Base-by-base conservation (phyloP, 2,113 vertebrate species). In the Pomatorhinus ruficollis region DNA sequence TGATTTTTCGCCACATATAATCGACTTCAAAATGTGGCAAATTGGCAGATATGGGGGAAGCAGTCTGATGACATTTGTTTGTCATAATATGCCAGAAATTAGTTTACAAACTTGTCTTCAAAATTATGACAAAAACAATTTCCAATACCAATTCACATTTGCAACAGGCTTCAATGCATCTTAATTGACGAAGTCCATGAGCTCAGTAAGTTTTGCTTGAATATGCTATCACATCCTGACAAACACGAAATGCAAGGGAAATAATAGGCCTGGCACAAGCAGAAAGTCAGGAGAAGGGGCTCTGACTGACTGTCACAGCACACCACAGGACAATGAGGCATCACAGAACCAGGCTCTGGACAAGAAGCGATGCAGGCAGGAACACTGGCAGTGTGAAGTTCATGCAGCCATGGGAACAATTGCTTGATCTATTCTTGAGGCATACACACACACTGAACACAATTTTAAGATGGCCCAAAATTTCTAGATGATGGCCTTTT, bases 21-120 rank as follows among this genome's bases (percentile, higher is more conserved):
- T 95, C 83, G 92, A 49, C 64, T 91, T 83, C 0, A 0, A 93
- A 95, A 90, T 37, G 54, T 2, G 54, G 72, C 57, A 80, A 87
- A 89, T 85, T 95, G 93, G 91, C 87, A 95, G 74, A 95, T 65
- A 95, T 4, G 30, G 75, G 64, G 78, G 78, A 90, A 95, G 70
- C 82, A 89, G 78, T 47, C 70, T 83, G 95, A 94, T 96, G 50
- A 85, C 84, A 93, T 96, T 96, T 96, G 91, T 91, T 87, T 96
- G 93, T 89, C 93, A 95, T 81, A 95, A 93, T 95, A 87, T 79
- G 91, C 74, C 87, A 96, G 87, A 91, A 92, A 96, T 94, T 69
- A 95, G 94, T 96, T 94, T 97, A 96, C 95, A 96, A 95, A 95
- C 95, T 96, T 92, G 93, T 71, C 91, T 92, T 93, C 4, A 1